Evolutionary conservation across 2,113 vertebrate genomes (phyloP), one percentile per base, ranked within the genome.

Genomic region (Ovibos moschatus): DNA sequence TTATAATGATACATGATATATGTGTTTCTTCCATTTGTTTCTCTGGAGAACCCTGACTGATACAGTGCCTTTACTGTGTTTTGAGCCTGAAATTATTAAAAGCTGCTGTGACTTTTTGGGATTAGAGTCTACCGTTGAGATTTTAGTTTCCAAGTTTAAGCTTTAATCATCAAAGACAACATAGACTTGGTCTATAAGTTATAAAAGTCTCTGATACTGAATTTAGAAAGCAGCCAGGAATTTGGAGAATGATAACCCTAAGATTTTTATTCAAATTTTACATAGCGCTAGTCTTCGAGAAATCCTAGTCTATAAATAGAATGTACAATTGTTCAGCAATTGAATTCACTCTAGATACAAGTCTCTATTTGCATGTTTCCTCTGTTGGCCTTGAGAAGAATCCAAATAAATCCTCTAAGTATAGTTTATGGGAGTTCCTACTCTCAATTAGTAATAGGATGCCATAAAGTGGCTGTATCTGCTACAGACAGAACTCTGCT

Each of bases 391-490:
- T 94, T 97, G 93, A 95, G 97, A 98, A 95, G 86, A 97, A 96
- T 74, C 83, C 64, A 97, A 62, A 98, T 96, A 97, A 97, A 96
- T 96, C 58, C 91, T 97, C 84, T 81, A 94, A 83, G 87, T 92
- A 78, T 92, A 92, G 96, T 98, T 97, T 97, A 98, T 64, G 87
- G 94, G 91, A 87, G 74, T 89, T 83, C 86, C 94, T 95, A 23
- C 87, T 97, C 95, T 97, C 97, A 97, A 86, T 98, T 98, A 97
- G 96, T 93, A 95, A 87, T 57, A 84, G 89, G 93, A 95, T 95
- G 74, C 89, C 79, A 50, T 97, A 90, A 95, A 96, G 92, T 84
- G 93, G 16, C 84, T 93, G 40, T 55, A 55, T 96, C 58, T 2
- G 74, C 83, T 91, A 64, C 83, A n/a, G 96, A 90, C 50, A 97